These are phyloP conservation scores for Baccha elongata DNA, from an alignment of 2,888 invertebrate species.

Conservation along the genomic window DNA sequence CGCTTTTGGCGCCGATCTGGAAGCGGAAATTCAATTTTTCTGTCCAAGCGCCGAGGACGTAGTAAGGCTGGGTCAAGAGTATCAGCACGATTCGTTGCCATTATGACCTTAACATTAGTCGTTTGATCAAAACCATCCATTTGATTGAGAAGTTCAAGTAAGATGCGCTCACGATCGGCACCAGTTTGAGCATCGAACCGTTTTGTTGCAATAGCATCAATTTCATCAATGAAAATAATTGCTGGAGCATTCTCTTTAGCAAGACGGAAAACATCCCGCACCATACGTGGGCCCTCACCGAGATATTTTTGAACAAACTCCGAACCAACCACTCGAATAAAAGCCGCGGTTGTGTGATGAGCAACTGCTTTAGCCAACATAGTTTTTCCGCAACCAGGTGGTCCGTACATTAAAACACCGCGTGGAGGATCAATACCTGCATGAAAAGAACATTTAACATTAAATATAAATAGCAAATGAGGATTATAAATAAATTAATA, in stretches of 20 bases:
- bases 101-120: constrained; percentile 99
- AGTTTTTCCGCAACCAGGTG: constrained; percentile 99
- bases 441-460: neutral
- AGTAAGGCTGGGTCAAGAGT: constrained; percentile 95
- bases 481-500: too few species aligned
- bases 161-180: constrained; percentile 98
- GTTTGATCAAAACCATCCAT: constrained; percentile 99
- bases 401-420: constrained; percentile 99
- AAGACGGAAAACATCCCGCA: constrained; percentile 98
- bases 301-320: constrained; percentile 99
- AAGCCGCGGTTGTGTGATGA: constrained; percentile 99
- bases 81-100: constrained; percentile 98
- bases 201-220: constrained; percentile 99
- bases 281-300: constrained; percentile 99
- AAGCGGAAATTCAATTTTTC: constrained; percentile 99
- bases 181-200: constrained; percentile 99
- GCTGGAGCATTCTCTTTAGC: constrained; percentile 99
- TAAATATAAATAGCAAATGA: neutral
- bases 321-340: constrained; percentile 99
- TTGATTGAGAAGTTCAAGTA: constrained; percentile 98
- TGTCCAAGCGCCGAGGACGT: constrained; percentile 92
- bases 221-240: constrained; percentile 99
- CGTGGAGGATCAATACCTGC: constrained; percentile 95
- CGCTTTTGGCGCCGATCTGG: constrained; percentile 95
- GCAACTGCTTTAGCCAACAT: constrained; percentile 99